Conservation (phyloP, 1,140 invertebrate genomes). For the Lysiphlebus fabarum region DNA sequence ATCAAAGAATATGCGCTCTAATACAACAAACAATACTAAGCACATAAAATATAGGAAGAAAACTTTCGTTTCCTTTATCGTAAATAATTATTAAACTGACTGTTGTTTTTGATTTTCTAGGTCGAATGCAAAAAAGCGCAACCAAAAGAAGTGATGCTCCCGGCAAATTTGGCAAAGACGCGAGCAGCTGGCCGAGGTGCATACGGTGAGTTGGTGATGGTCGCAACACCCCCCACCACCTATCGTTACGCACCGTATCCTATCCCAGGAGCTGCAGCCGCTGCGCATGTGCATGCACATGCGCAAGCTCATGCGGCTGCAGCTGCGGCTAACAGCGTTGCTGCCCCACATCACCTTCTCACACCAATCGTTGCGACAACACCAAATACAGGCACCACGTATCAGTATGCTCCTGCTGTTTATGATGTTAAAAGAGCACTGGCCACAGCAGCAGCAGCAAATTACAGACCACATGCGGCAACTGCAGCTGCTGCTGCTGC, state of each 20-base stretch:
- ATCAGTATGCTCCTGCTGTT: conserved; percentile 54
- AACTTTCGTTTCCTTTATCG: no score
- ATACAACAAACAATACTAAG: no score
- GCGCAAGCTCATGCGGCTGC: conserved; percentile 46
- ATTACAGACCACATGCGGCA: conserved; percentile 54
- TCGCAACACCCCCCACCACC: conserved; percentile 60
- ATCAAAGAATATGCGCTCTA: no score
- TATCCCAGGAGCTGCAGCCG: conserved; percentile 43
- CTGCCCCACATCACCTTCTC: conserved; percentile 56
- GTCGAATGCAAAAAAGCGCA: conserved; percentile 99
- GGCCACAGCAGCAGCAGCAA: conserved; percentile 54
- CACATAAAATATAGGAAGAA: no score
- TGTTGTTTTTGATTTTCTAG: conserved; percentile 59
- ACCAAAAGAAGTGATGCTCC: conserved; percentile 99
- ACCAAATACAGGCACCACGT: conserved; percentile 54
- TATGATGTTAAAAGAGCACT: conserved; percentile 58
- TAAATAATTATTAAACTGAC: no score
- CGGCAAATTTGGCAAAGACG: conserved; percentile 89
- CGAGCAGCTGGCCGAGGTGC: conserved; percentile 85
- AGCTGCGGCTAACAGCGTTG: conserved; percentile 47
- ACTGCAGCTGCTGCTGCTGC: conserved; percentile 50
- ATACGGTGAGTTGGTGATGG: conserved; percentile 94
- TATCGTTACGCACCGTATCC: conserved; percentile 64
- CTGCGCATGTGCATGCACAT: conserved; percentile 41
- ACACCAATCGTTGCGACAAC: conserved; percentile 48